phyloP scores from a whole-genome alignment of 2,113 vertebrate species.

The Pristiophorus japonicus region DNA sequence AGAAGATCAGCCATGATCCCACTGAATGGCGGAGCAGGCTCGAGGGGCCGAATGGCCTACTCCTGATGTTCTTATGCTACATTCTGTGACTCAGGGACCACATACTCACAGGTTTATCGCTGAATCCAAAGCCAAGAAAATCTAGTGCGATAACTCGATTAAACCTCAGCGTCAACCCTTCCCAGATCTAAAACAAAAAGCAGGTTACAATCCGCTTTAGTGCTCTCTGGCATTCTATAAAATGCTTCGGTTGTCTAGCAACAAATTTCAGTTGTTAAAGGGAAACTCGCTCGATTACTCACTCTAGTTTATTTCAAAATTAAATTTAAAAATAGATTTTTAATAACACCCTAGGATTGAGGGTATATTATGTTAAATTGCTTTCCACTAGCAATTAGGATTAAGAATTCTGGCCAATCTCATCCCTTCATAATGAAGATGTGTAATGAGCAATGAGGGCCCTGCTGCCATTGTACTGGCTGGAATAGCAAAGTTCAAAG shows the following conservation, averaged over 20 bases:
- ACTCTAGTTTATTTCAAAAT: not conserved
- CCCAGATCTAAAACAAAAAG: conserved; percentile 73
- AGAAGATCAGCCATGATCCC: no score
- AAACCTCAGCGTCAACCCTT: conserved; percentile 78
- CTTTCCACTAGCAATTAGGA: no score
- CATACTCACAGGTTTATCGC: conserved; percentile 83
- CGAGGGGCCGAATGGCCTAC: no score
- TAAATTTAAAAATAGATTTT: not conserved
- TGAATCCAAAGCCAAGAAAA: conserved; percentile 93
- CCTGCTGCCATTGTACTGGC: not conserved
- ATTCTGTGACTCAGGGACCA: not conserved
- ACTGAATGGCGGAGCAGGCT: no score
- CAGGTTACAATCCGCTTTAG: not conserved
- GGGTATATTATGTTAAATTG: not conserved
- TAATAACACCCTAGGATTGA: not conserved
- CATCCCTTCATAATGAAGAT: not conserved
- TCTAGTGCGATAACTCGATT: conserved; percentile 82
- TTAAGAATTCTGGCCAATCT: not conserved
- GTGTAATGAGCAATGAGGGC: not conserved
- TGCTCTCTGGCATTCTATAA: not conserved
- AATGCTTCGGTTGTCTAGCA: not conserved
- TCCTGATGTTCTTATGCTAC: no score
- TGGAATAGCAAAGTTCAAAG: not conserved
- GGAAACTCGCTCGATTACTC: not conserved
- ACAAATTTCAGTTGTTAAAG: not conserved